A percentile compares a stretch with the other conserved stretches of the same genome.
Conservation (phyloP, 2,888 invertebrate species). For the Campoplex nolae region DNA sequence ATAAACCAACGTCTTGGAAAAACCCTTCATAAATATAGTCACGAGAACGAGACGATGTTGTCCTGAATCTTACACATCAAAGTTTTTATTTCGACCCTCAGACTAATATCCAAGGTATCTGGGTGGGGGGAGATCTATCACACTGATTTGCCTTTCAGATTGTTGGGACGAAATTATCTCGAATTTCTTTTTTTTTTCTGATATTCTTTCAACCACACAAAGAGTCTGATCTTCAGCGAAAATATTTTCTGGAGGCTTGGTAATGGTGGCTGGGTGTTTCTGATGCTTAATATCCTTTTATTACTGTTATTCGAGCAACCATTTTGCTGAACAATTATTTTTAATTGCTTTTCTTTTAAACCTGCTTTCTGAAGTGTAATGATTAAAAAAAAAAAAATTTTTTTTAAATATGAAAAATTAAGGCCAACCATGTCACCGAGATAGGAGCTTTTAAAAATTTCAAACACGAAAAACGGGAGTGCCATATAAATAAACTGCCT, state of each 20-base stretch:
- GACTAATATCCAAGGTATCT: neutral
- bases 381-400: neutral
- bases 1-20: conserved; percentile 68
- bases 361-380: neutral
- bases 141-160: conserved; percentile 10
- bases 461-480: neutral
- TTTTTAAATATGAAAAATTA: neutral
- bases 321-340: neutral
- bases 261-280: neutral
- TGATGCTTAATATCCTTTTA: neutral
- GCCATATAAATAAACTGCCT: conserved; percentile 7
- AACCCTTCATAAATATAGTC: conserved; percentile 63
- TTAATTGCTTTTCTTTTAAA: neutral
- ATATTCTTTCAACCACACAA: neutral
- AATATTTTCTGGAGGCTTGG: neutral
- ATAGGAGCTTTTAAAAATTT: neutral
- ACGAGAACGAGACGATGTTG: conserved; percentile 35
- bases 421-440: conserved; percentile 13
- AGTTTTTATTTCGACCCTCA: conserved; percentile 24
- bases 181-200: neutral
- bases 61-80: conserved; percentile 28
- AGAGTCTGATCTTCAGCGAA: neutral
- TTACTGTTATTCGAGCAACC: neutral
- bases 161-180: neutral
- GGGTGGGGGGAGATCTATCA: neutral